phyloP scores from a whole-genome alignment of 2,888 invertebrate genomes.

The Agelastica alni region DNA sequence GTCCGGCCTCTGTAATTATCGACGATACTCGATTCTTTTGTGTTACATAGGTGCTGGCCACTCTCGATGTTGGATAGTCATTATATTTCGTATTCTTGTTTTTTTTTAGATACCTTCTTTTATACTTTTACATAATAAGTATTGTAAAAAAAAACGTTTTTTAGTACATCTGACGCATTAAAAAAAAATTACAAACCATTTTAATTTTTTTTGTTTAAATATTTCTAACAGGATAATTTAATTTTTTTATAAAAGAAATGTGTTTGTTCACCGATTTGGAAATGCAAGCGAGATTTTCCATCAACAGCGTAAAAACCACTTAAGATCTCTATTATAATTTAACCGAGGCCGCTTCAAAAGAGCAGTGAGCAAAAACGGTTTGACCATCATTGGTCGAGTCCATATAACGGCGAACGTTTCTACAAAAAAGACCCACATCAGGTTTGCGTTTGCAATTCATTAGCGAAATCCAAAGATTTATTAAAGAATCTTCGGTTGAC shows the following conservation, averaged over 20 bases:
- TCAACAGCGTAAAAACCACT: slow-evolving; percentile 39
- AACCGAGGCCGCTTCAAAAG: slow-evolving; percentile 48
- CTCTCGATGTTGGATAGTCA: background rate
- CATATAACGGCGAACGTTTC: slow-evolving; percentile 45
- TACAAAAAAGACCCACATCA: slow-evolving; percentile 50
- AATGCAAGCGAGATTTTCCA: slow-evolving; percentile 1
- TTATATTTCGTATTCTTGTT: background rate
- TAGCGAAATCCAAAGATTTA: slow-evolving; percentile 34
- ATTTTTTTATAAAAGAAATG: too few species aligned
- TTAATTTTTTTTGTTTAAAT: too few species aligned
- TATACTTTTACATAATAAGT: too few species aligned
- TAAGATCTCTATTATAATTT: slow-evolving; percentile 54
- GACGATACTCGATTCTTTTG: slow-evolving; percentile 1
- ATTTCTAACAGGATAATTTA: too few species aligned
- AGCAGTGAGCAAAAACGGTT: slow-evolving; percentile 37
- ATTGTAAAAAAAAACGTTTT: too few species aligned
- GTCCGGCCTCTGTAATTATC: slow-evolving; percentile 4
- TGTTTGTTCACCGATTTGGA: background rate
- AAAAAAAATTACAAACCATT: too few species aligned
- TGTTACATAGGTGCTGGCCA: background rate
- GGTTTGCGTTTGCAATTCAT: slow-evolving; percentile 44
- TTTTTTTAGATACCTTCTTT: background rate
- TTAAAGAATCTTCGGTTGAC: slow-evolving; percentile 5
- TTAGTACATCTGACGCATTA: too few species aligned
- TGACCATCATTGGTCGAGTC: slow-evolving; percentile 30